Percentiles rank a stretch among this genome's conserved stretches.
Conservation (phyloP, 2,888 invertebrate species). For the Hyles lineata region DNA sequence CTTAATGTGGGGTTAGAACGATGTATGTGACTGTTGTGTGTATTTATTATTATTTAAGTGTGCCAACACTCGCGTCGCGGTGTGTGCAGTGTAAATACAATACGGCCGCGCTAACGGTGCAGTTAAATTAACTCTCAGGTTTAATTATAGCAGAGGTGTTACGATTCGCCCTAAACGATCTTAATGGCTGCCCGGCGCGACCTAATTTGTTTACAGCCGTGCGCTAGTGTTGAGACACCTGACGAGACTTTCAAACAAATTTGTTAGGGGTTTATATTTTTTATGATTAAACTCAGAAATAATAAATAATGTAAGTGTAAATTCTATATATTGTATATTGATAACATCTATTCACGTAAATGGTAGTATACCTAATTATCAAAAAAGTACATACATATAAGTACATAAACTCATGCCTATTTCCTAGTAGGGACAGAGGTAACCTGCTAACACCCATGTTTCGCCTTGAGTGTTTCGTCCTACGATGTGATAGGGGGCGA, state of each 20-base stretch:
- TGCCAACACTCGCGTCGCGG: not conserved
- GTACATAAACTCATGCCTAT: too few species aligned
- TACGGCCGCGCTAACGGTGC: conserved; percentile 8
- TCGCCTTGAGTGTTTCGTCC: too few species aligned
- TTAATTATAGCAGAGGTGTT: conserved; percentile 28
- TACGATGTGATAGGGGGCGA: too few species aligned
- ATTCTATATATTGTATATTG: too few species aligned
- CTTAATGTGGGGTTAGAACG: too few species aligned
- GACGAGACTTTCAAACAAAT: not conserved
- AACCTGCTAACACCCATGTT: too few species aligned
- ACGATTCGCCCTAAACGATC: conserved; percentile 27
- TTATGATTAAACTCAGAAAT: too few species aligned
- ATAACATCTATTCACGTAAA: too few species aligned
- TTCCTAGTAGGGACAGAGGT: too few species aligned
- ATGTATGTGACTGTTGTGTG: too few species aligned
- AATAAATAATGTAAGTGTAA: not conserved
- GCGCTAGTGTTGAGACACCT: not conserved
- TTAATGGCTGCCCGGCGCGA: conserved; percentile 20
- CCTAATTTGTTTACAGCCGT: conserved; percentile 19
- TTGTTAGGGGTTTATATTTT: not conserved
- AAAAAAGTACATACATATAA: too few species aligned
- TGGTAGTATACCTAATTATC: too few species aligned
- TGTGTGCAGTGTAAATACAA: not conserved
- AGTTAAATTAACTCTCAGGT: conserved; percentile 24
- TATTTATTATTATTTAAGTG: not conserved